Percentiles rank a stretch among this genome's conserved stretches.
phyloP scores from a whole-genome alignment of 2,113 vertebrate species.

The Odocoileus virginianus region DNA sequence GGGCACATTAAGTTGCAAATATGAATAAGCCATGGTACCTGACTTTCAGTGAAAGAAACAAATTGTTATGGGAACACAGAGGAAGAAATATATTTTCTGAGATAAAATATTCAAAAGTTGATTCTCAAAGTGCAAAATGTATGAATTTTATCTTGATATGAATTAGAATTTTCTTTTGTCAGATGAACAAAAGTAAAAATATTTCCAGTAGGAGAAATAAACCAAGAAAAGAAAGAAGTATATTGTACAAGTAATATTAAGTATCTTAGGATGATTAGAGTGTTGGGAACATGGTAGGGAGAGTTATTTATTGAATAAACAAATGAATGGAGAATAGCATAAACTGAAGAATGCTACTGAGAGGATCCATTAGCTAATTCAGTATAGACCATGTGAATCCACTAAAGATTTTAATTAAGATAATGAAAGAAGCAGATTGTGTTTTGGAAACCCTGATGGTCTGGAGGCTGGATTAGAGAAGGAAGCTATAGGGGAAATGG shows the following conservation, averaged over 20 bases:
- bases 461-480: neutral
- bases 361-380: neutral
- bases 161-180: constrained; percentile 14
- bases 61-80: neutral
- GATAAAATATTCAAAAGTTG: neutral
- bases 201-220: neutral
- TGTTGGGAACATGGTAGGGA: neutral
- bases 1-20: neutral
- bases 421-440: neutral
- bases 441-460: neutral
- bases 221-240: neutral
- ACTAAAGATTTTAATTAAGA: constrained; percentile 22
- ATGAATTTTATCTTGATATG: neutral
- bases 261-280: neutral
- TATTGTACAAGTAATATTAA: neutral
- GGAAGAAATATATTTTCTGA: neutral
- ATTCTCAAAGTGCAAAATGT: neutral
- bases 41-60: neutral
- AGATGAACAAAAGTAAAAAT: neutral
- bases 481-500: neutral
- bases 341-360: neutral
- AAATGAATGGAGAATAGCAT: neutral
- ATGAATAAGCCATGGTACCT: neutral
- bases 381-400: neutral
- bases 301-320: neutral